phyloP scores from a whole-genome alignment of 1,140 invertebrate species.

The Bombyx mori region DNA sequence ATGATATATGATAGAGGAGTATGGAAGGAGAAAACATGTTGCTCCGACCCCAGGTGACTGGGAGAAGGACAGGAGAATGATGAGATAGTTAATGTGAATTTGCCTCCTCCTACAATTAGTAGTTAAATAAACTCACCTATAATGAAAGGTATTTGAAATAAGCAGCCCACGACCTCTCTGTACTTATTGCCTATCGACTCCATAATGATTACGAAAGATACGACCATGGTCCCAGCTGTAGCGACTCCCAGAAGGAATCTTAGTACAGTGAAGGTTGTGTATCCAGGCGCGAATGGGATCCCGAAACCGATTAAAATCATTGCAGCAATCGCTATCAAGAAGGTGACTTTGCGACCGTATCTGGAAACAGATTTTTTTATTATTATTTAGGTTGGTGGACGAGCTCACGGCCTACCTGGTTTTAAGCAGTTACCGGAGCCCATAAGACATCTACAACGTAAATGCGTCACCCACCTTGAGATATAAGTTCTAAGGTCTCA shows the following conservation, averaged over 20 bases:
- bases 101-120: too few relatives aligned
- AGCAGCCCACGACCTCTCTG: constrained; percentile 54
- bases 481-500: too few relatives aligned
- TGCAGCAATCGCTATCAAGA: constrained; percentile 70
- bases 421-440: too few relatives aligned
- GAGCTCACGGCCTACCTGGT: too few relatives aligned
- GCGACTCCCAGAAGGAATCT: constrained; percentile 74
- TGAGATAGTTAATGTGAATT: too few relatives aligned
- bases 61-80: too few relatives aligned
- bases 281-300: constrained; percentile 74
- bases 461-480: too few relatives aligned
- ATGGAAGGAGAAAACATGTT: too few relatives aligned
- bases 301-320: constrained; percentile 73
- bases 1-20: too few relatives aligned
- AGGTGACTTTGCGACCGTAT: constrained; percentile 73
- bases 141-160: constrained; percentile 69
- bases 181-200: constrained; percentile 54
- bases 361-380: constrained; percentile 41
- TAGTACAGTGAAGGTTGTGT: constrained; percentile 71
- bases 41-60: too few relatives aligned
- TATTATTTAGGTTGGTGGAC: too few relatives aligned
- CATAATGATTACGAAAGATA: constrained; percentile 73
- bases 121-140: constrained; percentile 29
- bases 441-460: too few relatives aligned
- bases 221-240: constrained; percentile 74